Evolutionary conservation across 2,113 vertebrate species (phyloP).

Genomic region (Andinoacara biseriatus): DNA sequence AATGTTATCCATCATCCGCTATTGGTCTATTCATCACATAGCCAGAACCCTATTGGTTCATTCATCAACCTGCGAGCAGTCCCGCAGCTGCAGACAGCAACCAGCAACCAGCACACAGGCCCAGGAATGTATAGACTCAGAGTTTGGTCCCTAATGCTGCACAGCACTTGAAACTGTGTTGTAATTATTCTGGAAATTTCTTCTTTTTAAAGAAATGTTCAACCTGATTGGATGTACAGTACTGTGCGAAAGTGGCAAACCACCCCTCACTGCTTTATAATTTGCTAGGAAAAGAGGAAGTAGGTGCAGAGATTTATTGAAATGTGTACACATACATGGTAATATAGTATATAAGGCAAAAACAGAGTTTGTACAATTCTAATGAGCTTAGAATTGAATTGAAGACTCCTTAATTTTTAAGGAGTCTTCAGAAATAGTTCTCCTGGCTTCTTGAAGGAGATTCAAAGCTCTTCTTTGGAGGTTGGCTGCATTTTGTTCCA

Average conservation of each 20-base stretch:
- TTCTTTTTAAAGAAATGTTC: slow-evolving; percentile 9
- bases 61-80: slow-evolving; percentile 61
- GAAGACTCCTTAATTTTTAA: too few species aligned
- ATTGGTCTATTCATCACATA: slow-evolving; percentile 75
- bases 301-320: not conserved
- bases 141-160: slow-evolving; percentile 48
- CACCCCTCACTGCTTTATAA: too few species aligned
- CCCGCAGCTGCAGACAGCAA: slow-evolving; percentile 60
- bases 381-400: too few species aligned
- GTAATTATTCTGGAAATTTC: slow-evolving; percentile 9
- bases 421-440: too few species aligned
- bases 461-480: too few species aligned
- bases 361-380: not conserved
- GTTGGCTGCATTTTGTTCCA: too few species aligned
- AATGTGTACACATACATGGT: not conserved
- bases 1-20: slow-evolving; percentile 73
- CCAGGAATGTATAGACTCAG: slow-evolving; percentile 63
- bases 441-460: too few species aligned
- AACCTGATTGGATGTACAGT: too few species aligned
- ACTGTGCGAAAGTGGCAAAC: too few species aligned
- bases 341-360: not conserved
- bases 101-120: slow-evolving; percentile 54
- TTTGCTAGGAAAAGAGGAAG: too few species aligned
- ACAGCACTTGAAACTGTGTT: slow-evolving; percentile 43
- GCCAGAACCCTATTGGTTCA: slow-evolving; percentile 60